Evolutionary conservation across 2,113 vertebrate species (phyloP).

Genomic region (Lanius collurio): DNA sequence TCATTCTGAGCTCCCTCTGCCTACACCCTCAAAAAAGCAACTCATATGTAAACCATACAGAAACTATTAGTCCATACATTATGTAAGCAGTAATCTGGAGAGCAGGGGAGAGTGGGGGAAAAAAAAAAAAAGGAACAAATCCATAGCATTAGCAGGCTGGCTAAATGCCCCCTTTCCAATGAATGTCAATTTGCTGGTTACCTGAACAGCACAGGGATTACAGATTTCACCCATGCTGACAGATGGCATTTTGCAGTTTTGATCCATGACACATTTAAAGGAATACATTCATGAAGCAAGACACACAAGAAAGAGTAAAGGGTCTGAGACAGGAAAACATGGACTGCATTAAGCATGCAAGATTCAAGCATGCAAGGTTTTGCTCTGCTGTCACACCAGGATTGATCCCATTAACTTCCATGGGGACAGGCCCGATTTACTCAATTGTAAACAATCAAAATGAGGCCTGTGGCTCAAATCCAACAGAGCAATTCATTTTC

Average conservation of each 20-base stretch:
- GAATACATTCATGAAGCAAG: neutral
- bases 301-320: neutral
- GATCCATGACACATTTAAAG: neutral
- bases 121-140: neutral
- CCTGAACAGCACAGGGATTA: constrained; percentile 24
- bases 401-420: constrained; percentile 10
- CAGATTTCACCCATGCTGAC: neutral
- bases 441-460: neutral
- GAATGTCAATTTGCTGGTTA: neutral
- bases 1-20: constrained; percentile 11
- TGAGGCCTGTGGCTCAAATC: neutral
- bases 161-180: neutral
- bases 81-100: neutral
- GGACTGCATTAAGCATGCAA: neutral
- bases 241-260: neutral
- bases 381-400: neutral
- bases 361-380: neutral
- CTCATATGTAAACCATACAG: neutral
- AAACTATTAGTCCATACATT: neutral
- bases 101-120: too few species aligned
- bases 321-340: neutral
- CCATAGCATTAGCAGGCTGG: neutral
- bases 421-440: neutral
- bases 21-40: neutral
- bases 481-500: neutral